Evolutionary conservation across 2,888 invertebrate species (phyloP), one percentile per base, ranked within the genome.

Genomic region (Hemicrepidius hirtus): DNA sequence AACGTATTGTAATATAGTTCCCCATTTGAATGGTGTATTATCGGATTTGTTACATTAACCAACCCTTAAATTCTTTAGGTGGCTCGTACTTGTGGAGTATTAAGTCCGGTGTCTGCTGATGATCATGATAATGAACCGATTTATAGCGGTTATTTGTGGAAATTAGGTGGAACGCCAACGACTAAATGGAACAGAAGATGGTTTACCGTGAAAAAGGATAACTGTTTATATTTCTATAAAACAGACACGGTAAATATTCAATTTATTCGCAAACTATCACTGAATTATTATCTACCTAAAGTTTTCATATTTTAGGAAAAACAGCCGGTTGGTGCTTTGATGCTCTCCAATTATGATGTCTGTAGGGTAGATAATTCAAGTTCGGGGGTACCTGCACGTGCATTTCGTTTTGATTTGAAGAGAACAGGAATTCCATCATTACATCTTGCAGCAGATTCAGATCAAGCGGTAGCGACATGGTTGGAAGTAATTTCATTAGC

Each of bases 211-310:
- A 94, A 97, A 80, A 92, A 94, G 66, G 97, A 98, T 87, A 95
- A 96, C 88, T 97, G 97, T 87, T 90, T 98, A 76, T 98, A 97
- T 87, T 97, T 95, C 87, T 98, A 97, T 88, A 97, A 97, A 89
- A 94, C 94, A 81, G 95, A 96, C 87, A 90, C 93, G 86, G 97
- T 97, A 86, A 89, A 91, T 88, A n/a, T 12, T 37, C 2, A 24
- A 3, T 24, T 24, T 24, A 24, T 24, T 24, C 24, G 24, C 5
- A n/a, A n/a, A n/a, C n/a, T n/a, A n/a, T n/a, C n/a, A n/a, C n/a
- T n/a, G n/a, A n/a, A n/a, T 24, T 1, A 35, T 16, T 28, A 16
- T 5, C 3, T 7, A 50, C 21, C 21, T 7, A 50, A 32, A 7
- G 4, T 1, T 32, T 32, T 32, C 32, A 5, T 6, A 1, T 57